Base-by-base conservation (phyloP, 2,888 invertebrate genomes). In the Pseudococcus longispinus region DNA sequence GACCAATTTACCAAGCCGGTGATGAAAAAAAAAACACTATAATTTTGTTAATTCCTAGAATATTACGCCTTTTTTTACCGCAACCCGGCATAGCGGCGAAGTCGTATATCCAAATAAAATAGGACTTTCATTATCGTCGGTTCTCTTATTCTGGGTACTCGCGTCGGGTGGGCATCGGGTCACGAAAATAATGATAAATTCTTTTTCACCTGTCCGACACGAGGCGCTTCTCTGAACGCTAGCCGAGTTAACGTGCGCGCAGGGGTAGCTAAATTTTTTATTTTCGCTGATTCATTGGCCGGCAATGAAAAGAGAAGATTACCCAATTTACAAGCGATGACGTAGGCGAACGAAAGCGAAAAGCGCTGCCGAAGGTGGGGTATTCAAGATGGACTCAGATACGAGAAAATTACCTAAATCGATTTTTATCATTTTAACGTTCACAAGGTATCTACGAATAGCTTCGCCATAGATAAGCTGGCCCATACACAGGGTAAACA, bases 111-210 rank as follows among this genome's bases (percentile, higher is more conserved):
- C 65, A 65, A 74, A 74, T 74, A 37, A 74, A 74, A 51, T 51
- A 74, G 74, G 9, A 37, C 37, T 74, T 74, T 74, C 74, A 74
- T 74, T 74, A 74, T 37, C 9, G 18, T 74, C 74, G 51, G 4
- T 11, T 46, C 51, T 18, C 29, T 70, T 70, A 23, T 70, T 29
- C 70, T 26, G 4, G 44, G 55, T 55, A 55, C 55, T 8, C 18
- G 55, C 55, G 55, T 55, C 55, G 44, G 44, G 44, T 46, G 44
- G 51, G 51, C 77, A 9, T 42, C 42, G 37, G 37, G 77, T 80
- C 77, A 80, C 77, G 77, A 80, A 80, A 80, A 80, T 80, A 80
- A 80, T 80, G 77, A 80, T 80, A 80, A 80, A 80, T 80, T 80
- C 77, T 80, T 80, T 80, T 80, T 42, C 42, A 42, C 42, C 77